Base-by-base conservation (phyloP, 2,888 invertebrate genomes). In the Trypoxylon attenuatum region DNA sequence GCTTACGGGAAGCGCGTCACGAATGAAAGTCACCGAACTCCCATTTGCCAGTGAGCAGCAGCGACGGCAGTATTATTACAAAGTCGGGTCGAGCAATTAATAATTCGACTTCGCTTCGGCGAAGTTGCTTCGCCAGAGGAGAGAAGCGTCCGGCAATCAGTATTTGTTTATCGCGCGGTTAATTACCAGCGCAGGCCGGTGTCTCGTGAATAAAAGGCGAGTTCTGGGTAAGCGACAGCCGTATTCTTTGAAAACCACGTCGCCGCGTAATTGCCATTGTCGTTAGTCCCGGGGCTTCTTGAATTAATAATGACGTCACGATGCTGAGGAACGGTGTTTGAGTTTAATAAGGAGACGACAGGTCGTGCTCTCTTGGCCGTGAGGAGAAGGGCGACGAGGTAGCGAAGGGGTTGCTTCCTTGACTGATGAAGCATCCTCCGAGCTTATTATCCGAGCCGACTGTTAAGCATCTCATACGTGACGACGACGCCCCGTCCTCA, bases 341-440 rank as follows among this genome's bases (percentile, higher is more conserved):
- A 46, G 72, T 81, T 76, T 82, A 82, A 85, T 82, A 81, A 83
- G 85, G 83, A 84, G 80, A 71, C 69, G 82, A 82, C 80, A 81
- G 78, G 74, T 76, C 75, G 77, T 67, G 73, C 78, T 77, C 70
- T 69, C 73, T 71, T n/a, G n/a, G n/a, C n/a, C n/a, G n/a, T n/a
- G n/a, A n/a, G n/a, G n/a, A n/a, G n/a, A n/a, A 5, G 25, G 73
- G 68, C 59, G 61, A 61, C 49, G 62, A 59, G 70, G 65, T 42
- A 62, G 74, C 69, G 74, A 75, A 77, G 76, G 79, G 82, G 78
- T 79, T 70, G 77, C 47, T 66, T 77, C 67, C 78, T 76, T 81
- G 83, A 83, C 79, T 84, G 82, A 85, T 84, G 82, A 80, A 83
- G 74, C 78, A 79, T 85, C 80, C 75, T 72, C 71, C 76, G 77